Evolutionary conservation across 2,113 vertebrate genomes (phyloP).

Genomic region (Cryptotis parvus): DNA sequence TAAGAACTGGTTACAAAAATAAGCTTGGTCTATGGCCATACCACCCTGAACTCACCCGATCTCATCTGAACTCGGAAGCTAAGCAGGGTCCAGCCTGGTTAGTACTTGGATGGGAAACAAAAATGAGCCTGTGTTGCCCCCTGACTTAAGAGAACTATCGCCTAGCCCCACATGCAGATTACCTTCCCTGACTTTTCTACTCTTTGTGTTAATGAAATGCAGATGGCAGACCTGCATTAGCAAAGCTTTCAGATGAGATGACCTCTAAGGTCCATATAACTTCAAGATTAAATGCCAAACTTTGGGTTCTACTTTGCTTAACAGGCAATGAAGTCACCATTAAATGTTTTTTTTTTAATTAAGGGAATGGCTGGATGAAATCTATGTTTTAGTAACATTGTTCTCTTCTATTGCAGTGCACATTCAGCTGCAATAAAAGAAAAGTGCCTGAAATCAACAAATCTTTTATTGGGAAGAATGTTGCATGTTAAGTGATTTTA

Average conservation of each 20-base stretch:
- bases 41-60: too few species aligned
- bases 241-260: neutral
- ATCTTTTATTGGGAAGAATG: neutral
- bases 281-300: neutral
- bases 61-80: too few species aligned
- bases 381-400: neutral
- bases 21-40: too few species aligned
- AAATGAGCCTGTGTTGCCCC: neutral
- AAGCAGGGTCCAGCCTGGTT: too few species aligned
- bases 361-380: constrained; percentile 14
- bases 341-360: neutral
- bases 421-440: neutral
- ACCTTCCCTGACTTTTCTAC: neutral
- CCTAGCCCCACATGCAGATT: too few species aligned
- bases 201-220: neutral
- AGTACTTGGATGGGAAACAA: too few species aligned
- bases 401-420: neutral
- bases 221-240: neutral
- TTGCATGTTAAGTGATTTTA: neutral
- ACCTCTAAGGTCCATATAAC: neutral
- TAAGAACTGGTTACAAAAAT: neutral
- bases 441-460: neutral
- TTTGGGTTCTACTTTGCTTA: neutral
- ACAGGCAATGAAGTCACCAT: neutral
- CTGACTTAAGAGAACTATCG: neutral